phyloP scores from a whole-genome alignment of 2,113 vertebrate species.

The Podarcis cretensis region DNA sequence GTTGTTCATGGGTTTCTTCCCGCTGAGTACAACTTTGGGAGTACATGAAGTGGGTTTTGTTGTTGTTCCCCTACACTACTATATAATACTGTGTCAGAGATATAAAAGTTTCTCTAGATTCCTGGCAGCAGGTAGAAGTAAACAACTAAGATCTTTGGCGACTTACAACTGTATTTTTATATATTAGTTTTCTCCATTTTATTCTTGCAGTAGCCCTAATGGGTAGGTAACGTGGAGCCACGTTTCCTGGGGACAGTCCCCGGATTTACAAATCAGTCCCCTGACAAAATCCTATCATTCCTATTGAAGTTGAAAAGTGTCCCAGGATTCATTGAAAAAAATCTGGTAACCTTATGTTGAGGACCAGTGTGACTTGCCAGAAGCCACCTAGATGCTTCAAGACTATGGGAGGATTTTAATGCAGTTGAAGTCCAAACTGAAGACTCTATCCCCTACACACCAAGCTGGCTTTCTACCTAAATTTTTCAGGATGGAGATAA shows the following conservation, averaged over 20 bases:
- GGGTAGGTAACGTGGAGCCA: background rate
- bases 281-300: too few species aligned
- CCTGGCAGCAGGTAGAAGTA: background rate
- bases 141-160: background rate
- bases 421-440: conserved; percentile 6
- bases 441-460: background rate
- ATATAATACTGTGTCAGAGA: conserved; percentile 26
- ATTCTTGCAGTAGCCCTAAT: background rate
- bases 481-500: conserved; percentile 66
- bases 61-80: background rate
- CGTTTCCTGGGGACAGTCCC: too few species aligned
- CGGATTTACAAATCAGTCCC: too few species aligned
- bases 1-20: conserved; percentile 62
- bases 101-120: conserved; percentile 32
- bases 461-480: conserved; percentile 37
- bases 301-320: too few species aligned
- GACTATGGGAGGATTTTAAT: conserved; percentile 8
- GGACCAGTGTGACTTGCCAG: background rate
- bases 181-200: background rate
- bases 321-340: too few species aligned
- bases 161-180: background rate
- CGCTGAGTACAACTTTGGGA: conserved; percentile 43
- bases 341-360: background rate
- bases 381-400: background rate
- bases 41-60: background rate